Evolutionary conservation across 2,888 invertebrate species (phyloP), one percentile per base, ranked within the genome.

Genomic region (Caenorhabditis sp.): DNA sequence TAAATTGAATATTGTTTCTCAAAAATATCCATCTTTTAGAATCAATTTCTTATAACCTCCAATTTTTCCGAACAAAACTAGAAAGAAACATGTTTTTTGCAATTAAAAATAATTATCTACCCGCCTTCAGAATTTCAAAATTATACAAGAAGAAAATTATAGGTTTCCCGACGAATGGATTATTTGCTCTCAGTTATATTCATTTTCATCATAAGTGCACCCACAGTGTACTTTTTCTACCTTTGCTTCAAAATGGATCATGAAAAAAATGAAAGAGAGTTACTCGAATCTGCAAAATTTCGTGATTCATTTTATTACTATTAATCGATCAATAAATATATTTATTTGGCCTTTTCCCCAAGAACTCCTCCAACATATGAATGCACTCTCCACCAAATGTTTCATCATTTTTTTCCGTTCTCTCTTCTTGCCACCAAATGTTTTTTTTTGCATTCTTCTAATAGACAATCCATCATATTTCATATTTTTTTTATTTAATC

Each of bases 91-190:
- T n/a, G n/a, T n/a, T n/a, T n/a, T n/a, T n/a, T n/a, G n/a, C n/a
- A n/a, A n/a, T n/a, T n/a, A n/a, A n/a, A n/a, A n/a, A n/a, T n/a
- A n/a, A n/a, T n/a, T n/a, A n/a, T n/a, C n/a, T n/a, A n/a, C 14
- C 14, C 8, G 12, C 7, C 17, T 25, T 53, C 38, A 25, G 63
- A 20, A 21, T n/a, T 27, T 10, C n/a, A 14, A 20, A 25, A n/a
- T 17, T 63, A 0, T 27, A 20, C 12, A 2, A n/a, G n/a, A 36
- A 23, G 10, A 31, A 31, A 4, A 36, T 57, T 67, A n/a, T 27
- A 79, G 72, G 74, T 82, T 54, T 77, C 81, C 0, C 60, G 81
- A 31, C 62, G 81, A 60, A 77, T 82, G 78, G 81, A 82, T 60
- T 80, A 78, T 53, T 57, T 78, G 5, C 74, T 82, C 25, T 70